Percentiles rank a stretch among this genome's conserved stretches.
These are phyloP conservation scores for Nipponacmea schrenckii DNA, from an alignment of 2,888 invertebrate genomes.

Conservation along the genomic window DNA sequence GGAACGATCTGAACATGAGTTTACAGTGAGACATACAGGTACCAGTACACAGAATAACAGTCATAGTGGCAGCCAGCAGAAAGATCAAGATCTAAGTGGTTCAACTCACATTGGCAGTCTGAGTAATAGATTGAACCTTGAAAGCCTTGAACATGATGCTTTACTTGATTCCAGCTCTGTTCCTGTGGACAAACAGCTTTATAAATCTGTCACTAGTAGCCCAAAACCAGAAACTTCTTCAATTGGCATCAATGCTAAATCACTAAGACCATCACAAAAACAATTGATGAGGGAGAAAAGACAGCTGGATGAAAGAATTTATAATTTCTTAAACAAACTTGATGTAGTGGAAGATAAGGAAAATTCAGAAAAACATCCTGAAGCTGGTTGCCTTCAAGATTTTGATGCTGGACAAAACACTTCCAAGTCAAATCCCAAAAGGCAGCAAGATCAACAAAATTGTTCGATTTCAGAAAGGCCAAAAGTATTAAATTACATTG, in stretches of 20 bases:
- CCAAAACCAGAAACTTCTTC: conserved; percentile 34
- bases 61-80: not conserved
- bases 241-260: conserved; percentile 42
- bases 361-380: not conserved
- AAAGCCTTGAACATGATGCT: conserved; percentile 55
- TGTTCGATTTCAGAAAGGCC: not conserved
- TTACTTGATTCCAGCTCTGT: conserved; percentile 44
- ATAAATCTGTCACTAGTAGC: conserved; percentile 11
- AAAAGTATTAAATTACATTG: not conserved
- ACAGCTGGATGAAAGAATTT: conserved; percentile 43
- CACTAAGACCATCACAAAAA: conserved; percentile 41
- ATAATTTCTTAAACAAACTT: conserved; percentile 35
- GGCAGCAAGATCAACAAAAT: not conserved
- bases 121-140: conserved; percentile 30
- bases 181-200: conserved; percentile 29
- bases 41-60: not conserved
- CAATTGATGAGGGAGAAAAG: conserved; percentile 43
- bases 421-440: not conserved
- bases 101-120: not conserved
- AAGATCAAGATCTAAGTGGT: not conserved
- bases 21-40: not conserved
- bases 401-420: not conserved
- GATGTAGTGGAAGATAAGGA: conserved; percentile 13
- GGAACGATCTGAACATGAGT: not conserved
- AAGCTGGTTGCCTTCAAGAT: not conserved